phyloP scores from a whole-genome alignment of 2,797 vertebrate species.

The Rhabdomys pumilio region DNA sequence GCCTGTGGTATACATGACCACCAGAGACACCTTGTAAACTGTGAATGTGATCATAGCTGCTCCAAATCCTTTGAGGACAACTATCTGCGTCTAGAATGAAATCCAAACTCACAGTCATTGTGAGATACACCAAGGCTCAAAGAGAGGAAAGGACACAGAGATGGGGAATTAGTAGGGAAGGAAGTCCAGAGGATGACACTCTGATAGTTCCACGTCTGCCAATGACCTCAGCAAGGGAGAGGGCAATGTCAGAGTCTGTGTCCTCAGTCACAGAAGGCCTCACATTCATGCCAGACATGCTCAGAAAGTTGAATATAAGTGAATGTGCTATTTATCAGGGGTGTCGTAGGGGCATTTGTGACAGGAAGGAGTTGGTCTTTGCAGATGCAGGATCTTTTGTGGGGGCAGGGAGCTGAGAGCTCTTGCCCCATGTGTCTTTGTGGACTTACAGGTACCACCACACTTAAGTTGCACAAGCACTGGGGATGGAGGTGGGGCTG shows the following conservation, averaged over 20 bases:
- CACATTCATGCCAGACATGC: not conserved
- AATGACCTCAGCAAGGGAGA: not conserved
- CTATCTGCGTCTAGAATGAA: slow-evolving; percentile 51
- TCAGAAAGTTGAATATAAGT: not conserved
- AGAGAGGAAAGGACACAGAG: not conserved
- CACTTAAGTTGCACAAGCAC: slow-evolving; percentile 31
- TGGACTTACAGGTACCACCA: slow-evolving; percentile 3
- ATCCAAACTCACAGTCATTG: slow-evolving; percentile 36
- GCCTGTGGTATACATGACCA: slow-evolving; percentile 18
- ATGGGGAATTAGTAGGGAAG: not conserved
- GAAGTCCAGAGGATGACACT: not conserved
- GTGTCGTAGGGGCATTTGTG: slow-evolving; percentile 27
- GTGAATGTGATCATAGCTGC: slow-evolving; percentile 24
- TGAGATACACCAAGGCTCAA: not conserved
- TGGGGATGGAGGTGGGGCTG: not conserved
- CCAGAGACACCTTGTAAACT: slow-evolving; percentile 52
- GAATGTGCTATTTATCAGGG: not conserved
- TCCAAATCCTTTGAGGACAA: slow-evolving; percentile 20
- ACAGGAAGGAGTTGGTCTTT: slow-evolving; percentile 45
- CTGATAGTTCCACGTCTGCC: not conserved
- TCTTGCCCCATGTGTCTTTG: not conserved
- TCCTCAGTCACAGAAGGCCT: not conserved
- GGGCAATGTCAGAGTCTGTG: not conserved
- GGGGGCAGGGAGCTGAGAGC: not conserved
- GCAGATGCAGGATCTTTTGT: not conserved